Percentiles rank a stretch among this genome's conserved stretches.
Conservation (phyloP, 53 echinoderm and acorn worm genomes). For the Holothuria leucospilota region DNA sequence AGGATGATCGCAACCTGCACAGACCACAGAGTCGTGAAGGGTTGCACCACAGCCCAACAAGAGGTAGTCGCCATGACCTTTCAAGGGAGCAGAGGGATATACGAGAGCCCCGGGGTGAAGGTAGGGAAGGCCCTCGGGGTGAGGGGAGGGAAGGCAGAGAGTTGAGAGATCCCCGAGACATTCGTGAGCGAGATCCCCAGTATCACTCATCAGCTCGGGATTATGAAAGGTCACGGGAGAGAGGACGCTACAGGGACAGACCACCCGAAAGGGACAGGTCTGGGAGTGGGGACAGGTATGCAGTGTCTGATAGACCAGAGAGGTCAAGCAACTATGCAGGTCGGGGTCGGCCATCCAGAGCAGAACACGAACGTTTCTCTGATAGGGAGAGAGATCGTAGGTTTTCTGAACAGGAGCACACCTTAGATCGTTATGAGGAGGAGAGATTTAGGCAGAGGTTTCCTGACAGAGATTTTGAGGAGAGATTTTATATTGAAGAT, state of each 20-base stretch:
- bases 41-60: slow-evolving; percentile 36
- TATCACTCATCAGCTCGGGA: slow-evolving; percentile 58
- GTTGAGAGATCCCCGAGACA: slow-evolving; percentile 9
- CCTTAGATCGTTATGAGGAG: slow-evolving; percentile 67
- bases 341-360: slow-evolving; percentile 66
- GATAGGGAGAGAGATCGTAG: slow-evolving; percentile 74
- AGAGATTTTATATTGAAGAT: slow-evolving; percentile 68
- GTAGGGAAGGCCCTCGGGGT: slow-evolving; percentile 51
- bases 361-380: slow-evolving; percentile 73
- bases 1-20: slow-evolving; percentile 69
- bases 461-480: slow-evolving; percentile 56
- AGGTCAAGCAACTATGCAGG: slow-evolving; percentile 76
- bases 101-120: slow-evolving; percentile 42
- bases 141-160: slow-evolving; percentile 44
- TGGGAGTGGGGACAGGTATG: slow-evolving; percentile 68
- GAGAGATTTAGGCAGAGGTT: slow-evolving; percentile 52
- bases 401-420: slow-evolving; percentile 68
- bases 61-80: slow-evolving; percentile 44
- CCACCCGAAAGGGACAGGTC: slow-evolving; percentile 66
- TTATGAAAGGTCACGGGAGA: slow-evolving; percentile 59
- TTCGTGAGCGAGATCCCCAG: slow-evolving; percentile 22
- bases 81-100: slow-evolving; percentile 28
- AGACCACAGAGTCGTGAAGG: slow-evolving; percentile 68
- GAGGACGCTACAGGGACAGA: slow-evolving; percentile 60
- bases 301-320: slow-evolving; percentile 53